Percentiles rank a stretch among this genome's conserved stretches.
phyloP scores from a whole-genome alignment of 2,797 vertebrate species.

The Limnodromus scolopaceus region DNA sequence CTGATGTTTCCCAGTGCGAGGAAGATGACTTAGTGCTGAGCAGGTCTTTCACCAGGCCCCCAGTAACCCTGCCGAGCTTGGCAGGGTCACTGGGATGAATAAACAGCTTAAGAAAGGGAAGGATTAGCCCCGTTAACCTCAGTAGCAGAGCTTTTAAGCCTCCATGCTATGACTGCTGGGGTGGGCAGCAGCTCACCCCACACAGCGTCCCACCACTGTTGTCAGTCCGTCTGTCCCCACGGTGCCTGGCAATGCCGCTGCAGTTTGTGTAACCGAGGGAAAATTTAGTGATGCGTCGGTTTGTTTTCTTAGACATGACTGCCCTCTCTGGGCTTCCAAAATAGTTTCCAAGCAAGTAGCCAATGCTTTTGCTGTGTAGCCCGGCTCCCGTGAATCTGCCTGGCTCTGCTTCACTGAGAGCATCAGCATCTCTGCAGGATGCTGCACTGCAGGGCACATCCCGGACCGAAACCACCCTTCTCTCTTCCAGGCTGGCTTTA shows the following conservation, averaged over 20 bases:
- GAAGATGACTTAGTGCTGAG: background rate
- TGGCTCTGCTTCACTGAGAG: accelerated
- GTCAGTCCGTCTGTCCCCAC: accelerated
- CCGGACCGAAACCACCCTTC: background rate
- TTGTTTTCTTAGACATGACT: background rate
- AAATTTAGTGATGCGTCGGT: accelerated
- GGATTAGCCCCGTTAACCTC: background rate
- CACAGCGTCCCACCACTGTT: background rate
- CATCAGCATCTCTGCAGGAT: background rate
- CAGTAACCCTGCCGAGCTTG: background rate
- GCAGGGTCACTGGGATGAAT: background rate
- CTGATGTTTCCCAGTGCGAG: background rate
- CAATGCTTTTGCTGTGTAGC: accelerated
- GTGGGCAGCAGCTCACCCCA: background rate
- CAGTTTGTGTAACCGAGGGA: background rate
- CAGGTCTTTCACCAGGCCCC: background rate
- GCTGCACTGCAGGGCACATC: background rate
- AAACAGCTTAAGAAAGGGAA: background rate
- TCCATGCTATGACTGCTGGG: accelerated
- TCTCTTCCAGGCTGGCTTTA: background rate
- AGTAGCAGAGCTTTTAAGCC: background rate
- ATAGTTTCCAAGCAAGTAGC: background rate
- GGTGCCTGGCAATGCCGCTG: background rate
- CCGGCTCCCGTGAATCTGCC: accelerated
- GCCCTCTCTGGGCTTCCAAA: background rate